Conservation (phyloP, 2,797 vertebrate species). For the Manis crassicaudata region DNA sequence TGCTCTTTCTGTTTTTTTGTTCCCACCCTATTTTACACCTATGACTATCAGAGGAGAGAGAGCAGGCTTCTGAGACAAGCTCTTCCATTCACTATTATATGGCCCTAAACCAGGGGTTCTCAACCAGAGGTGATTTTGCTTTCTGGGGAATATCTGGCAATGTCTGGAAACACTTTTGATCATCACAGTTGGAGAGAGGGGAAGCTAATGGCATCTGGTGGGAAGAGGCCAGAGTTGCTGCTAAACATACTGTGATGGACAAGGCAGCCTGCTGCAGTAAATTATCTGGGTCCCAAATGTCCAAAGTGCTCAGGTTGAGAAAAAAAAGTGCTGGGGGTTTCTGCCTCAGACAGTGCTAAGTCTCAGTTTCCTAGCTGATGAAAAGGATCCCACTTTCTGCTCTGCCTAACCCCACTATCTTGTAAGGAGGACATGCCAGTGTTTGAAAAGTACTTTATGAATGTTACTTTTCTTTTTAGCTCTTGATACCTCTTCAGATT, state of each 20-base stretch:
- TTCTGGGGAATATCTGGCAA: neutral
- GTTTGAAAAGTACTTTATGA: neutral
- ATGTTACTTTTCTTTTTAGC: neutral
- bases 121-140: neutral
- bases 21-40: neutral
- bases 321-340: neutral
- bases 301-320: neutral
- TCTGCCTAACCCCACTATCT: neutral
- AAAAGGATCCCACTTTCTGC: neutral
- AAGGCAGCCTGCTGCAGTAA: neutral
- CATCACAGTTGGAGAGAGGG: accelerated
- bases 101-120: neutral
- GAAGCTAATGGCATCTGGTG: neutral
- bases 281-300: neutral
- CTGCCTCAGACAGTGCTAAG: neutral
- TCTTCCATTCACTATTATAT: neutral
- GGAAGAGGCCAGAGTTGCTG: neutral
- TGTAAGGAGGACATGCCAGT: neutral
- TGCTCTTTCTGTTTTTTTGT: neutral
- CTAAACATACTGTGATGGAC: neutral
- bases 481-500: neutral
- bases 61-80: neutral
- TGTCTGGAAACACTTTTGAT: neutral
- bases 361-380: neutral
- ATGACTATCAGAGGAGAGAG: neutral